These are phyloP conservation scores for Sarcophaga bullata DNA, from an alignment of 1,140 invertebrate genomes.

Conservation along the genomic window DNA sequence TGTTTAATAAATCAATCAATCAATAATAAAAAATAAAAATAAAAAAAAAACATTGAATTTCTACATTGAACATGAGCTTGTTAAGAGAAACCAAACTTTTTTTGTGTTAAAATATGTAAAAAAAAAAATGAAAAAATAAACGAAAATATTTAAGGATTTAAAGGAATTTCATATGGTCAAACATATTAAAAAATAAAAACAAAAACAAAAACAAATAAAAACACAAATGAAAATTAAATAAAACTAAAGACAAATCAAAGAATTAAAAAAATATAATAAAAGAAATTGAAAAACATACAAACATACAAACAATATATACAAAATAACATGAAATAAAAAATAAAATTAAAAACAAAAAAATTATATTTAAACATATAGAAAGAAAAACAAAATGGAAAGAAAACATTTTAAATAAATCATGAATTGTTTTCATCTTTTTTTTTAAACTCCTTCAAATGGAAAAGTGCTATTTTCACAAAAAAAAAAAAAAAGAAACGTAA, in stretches of 20 bases:
- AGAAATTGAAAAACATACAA: slow-evolving; percentile 18
- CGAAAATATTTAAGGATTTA: slow-evolving; percentile 32
- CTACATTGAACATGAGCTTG: not conserved
- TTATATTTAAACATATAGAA: not conserved
- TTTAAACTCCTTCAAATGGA: not conserved
- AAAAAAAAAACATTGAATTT: not conserved
- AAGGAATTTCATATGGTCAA: slow-evolving; percentile 30
- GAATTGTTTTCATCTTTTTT: not conserved
- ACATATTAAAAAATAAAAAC: slow-evolving; percentile 9
- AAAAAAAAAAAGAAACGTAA: not conserved
- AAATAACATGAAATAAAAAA: not conserved
- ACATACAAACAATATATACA: not conserved
- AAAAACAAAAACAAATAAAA: slow-evolving; percentile 30
- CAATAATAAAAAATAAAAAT: not conserved
- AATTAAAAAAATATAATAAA: slow-evolving; percentile 16
- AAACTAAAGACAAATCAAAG: slow-evolving; percentile 42
- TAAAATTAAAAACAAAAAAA: slow-evolving; percentile 26
- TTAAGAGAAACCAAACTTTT: not conserved
- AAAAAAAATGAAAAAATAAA: not conserved
- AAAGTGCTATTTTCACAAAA: slow-evolving; percentile 40
- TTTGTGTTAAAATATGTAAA: not conserved
- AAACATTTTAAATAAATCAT: not conserved
- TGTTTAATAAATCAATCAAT: no score
- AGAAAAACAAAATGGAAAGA: not conserved
- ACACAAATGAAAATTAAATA: slow-evolving; percentile 12